Base-by-base conservation (phyloP, 2,113 vertebrate species). In the Triplophysa tibetana region DNA sequence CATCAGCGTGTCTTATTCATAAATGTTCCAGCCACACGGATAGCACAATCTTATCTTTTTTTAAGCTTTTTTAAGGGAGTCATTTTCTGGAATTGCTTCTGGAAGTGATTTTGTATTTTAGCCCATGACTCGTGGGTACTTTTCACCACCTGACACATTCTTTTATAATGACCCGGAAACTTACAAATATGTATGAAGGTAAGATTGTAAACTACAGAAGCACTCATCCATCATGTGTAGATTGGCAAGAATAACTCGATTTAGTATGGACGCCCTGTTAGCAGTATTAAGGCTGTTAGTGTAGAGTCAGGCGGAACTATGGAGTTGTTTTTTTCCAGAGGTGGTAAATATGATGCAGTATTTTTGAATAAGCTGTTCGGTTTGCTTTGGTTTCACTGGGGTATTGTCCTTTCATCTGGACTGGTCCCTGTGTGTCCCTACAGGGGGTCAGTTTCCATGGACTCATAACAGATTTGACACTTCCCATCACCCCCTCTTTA, bases 401-500 rank as follows among this genome's bases (percentile, higher is more conserved):
- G 19, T 8, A 12, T 50, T 64, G 26, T 77, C 13, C 11, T 77
- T 65, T 65, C 38, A 77, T 50, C 61, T 65, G 62, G 45, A 54
- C 61, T 77, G 62, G 45, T 38, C 61, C 5, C 62, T 77, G 62
- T 29, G 45, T 29, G 38, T 76, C 4, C 5, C 33, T 60, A 8
- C 12, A n/a, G 21, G 66, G 19, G 72, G 19, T 16, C 43, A 48
- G 4, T 19, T 65, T 19, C 45, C 24, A 61, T 52, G 45, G 45
- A 45, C 26, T 77, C 45, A 52, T 54, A 65, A 77, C 26, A 66
- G 26, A 54, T 26, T n/a, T 64, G 61, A 65, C 61, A 64, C 61
- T 64, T 76, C 24, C 23, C 74, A 14, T 77, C 75, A 54, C 45
- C 61, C 24, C 48, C 61, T 65, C 43, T 7, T 77, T 65, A 65